Percentiles rank a stretch among this genome's conserved stretches.
These are phyloP conservation scores for Macrophya alboannulata DNA, from an alignment of 2,888 invertebrate species.

Conservation along the genomic window DNA sequence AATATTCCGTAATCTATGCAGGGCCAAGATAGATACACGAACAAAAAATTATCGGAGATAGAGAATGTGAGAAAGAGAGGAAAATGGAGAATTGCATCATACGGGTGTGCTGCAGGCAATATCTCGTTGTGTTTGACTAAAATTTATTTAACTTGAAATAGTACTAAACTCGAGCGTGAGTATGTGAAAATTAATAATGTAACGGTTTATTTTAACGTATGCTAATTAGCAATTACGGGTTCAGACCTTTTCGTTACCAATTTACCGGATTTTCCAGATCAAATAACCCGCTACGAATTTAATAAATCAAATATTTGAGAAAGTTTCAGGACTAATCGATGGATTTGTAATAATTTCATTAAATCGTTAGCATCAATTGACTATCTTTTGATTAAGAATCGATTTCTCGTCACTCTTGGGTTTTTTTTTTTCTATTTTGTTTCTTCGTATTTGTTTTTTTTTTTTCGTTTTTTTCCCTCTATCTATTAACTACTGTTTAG, in stretches of 20 bases:
- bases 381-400: background rate
- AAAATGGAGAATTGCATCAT: conserved; percentile 27
- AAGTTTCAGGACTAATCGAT: background rate
- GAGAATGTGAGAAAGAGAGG: background rate
- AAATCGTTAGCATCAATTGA: conserved; percentile 8
- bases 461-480: background rate
- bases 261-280: background rate
- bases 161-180: conserved; percentile 12
- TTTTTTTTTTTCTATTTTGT: background rate
- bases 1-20: conserved; percentile 7
- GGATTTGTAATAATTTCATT: background rate
- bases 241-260: background rate
- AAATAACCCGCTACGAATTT: background rate
- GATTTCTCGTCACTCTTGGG: background rate
- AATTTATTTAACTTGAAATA: background rate
- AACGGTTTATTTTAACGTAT: conserved; percentile 20
- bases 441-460: background rate
- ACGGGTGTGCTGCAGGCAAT: background rate
- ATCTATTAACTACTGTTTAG: background rate
- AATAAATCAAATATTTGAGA: background rate
- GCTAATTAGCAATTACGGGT: conserved; percentile 15
- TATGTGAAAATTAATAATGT: conserved; percentile 29
- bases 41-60: background rate
- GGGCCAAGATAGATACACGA: conserved; percentile 7
- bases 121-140: background rate